Conservation (phyloP, 2,888 invertebrate species). For the Embidobia sp. region DNA sequence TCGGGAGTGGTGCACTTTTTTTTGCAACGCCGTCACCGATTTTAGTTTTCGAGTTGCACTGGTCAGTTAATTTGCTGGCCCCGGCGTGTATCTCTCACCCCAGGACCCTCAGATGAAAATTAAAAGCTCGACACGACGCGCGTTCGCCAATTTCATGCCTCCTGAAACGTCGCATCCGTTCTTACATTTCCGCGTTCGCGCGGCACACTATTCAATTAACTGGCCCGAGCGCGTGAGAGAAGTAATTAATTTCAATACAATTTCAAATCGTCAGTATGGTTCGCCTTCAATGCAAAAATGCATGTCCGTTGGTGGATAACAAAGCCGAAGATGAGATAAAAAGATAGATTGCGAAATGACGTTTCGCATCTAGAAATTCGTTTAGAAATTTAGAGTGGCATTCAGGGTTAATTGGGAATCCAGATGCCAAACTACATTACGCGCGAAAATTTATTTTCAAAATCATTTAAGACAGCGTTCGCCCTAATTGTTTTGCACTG, state of each 20-base stretch:
- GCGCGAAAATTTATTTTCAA: too few relatives aligned
- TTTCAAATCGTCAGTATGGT: constrained; percentile 52
- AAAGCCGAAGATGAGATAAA: constrained; percentile 51
- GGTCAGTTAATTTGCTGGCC: constrained; percentile 64
- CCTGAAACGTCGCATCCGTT: constrained; percentile 62
- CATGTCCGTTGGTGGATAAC: constrained; percentile 21
- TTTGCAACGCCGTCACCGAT: constrained; percentile 52
- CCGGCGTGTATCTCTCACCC: constrained; percentile 47
- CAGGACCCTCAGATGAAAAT: constrained; percentile 50
- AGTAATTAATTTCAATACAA: constrained; percentile 65
- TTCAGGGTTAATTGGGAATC: constrained; percentile 41
- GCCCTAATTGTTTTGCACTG: constrained; percentile 14
- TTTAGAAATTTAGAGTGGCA: constrained; percentile 38
- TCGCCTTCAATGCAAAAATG: constrained; percentile 36
- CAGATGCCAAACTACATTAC: not conserved
- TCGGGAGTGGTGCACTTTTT: constrained; percentile 48
- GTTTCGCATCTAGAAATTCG: constrained; percentile 45
- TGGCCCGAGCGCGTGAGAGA: constrained; percentile 31
- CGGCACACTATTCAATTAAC: constrained; percentile 60
- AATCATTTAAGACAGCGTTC: constrained; percentile 25
- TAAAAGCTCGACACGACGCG: constrained; percentile 54
- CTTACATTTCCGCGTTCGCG: constrained; percentile 60
- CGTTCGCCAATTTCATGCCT: constrained; percentile 65
- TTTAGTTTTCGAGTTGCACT: constrained; percentile 61
- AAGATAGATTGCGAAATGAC: constrained; percentile 51